Evolutionary conservation across 2,797 vertebrate species (phyloP).

Genomic region (Rhadinocentrus ornatus): DNA sequence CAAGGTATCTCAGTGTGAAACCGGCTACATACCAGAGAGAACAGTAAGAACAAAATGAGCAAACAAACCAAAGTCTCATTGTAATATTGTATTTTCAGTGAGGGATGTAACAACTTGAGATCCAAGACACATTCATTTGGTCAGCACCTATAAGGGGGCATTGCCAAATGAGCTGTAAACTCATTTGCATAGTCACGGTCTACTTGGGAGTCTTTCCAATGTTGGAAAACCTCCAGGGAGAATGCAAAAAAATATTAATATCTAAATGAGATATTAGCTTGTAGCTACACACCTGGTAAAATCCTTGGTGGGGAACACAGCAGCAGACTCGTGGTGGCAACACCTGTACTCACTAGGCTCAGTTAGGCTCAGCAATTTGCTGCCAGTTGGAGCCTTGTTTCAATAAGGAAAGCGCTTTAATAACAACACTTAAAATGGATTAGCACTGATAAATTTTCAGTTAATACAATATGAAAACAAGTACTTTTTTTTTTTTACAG

Average conservation of each 20-base stretch:
- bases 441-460: not conserved
- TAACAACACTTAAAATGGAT: not conserved
- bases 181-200: not conserved
- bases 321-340: constrained; percentile 1
- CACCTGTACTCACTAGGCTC: not conserved
- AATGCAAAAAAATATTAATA: not conserved
- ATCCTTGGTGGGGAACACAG: not conserved
- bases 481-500: too few species aligned
- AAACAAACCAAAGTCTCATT: not conserved
- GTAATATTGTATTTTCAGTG: not conserved
- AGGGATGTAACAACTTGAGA: not conserved
- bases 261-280: not conserved
- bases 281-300: not conserved
- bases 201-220: not conserved
- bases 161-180: constrained; percentile 3
- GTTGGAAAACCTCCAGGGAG: constrained; percentile 5
- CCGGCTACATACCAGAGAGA: too few species aligned
- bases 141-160: not conserved
- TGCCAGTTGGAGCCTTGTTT: not conserved
- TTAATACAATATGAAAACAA: not conserved
- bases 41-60: too few species aligned
- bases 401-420: not conserved
- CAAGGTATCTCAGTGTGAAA: not conserved
- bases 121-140: not conserved
- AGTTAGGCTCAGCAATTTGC: constrained; percentile 11